A percentile compares a stretch with the other conserved stretches of the same genome.
These are phyloP conservation scores for Xenopus petersii DNA, from an alignment of 2,797 vertebrate species.

Conservation along the genomic window DNA sequence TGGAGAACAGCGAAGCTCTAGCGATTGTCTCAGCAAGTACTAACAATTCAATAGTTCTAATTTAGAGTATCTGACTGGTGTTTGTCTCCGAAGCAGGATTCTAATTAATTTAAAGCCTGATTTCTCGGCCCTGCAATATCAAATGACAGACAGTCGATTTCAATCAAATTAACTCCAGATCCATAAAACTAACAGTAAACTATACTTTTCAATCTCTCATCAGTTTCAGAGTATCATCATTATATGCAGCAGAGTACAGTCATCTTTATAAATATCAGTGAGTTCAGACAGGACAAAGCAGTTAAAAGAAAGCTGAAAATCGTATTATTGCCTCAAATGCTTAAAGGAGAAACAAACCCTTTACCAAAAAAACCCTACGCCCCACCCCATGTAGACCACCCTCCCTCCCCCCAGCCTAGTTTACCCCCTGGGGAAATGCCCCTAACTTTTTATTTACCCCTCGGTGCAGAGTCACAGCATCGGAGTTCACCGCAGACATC, in stretches of 20 bases:
- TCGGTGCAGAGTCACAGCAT: no score
- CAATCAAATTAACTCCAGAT: conserved; percentile 29
- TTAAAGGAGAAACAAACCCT: no score
- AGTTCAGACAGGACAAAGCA: not conserved
- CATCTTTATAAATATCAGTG: not conserved
- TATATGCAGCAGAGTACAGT: not conserved
- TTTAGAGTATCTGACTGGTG: conserved; percentile 6
- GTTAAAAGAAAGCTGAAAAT: not conserved
- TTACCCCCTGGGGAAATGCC: no score
- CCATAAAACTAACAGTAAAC: conserved; percentile 14
- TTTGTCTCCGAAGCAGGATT: conserved; percentile 29
- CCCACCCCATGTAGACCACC: no score
- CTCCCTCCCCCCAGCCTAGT: no score
- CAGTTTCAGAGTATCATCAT: not conserved
- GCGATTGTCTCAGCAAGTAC: conserved; percentile 7
- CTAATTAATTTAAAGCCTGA: conserved; percentile 37
- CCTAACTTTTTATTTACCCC: no score
- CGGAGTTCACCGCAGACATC: no score
- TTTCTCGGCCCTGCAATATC: conserved; percentile 12
- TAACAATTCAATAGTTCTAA: conserved; percentile 25
- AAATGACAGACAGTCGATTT: conserved; percentile 37
- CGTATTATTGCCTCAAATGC: no score
- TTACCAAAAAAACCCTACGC: no score
- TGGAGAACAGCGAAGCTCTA: not conserved
- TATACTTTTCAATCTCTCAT: not conserved